Evolutionary conservation across 1,140 invertebrate genomes (phyloP), one percentile per base, ranked within the genome.

Genomic region (Steinernema khuongi): DNA sequence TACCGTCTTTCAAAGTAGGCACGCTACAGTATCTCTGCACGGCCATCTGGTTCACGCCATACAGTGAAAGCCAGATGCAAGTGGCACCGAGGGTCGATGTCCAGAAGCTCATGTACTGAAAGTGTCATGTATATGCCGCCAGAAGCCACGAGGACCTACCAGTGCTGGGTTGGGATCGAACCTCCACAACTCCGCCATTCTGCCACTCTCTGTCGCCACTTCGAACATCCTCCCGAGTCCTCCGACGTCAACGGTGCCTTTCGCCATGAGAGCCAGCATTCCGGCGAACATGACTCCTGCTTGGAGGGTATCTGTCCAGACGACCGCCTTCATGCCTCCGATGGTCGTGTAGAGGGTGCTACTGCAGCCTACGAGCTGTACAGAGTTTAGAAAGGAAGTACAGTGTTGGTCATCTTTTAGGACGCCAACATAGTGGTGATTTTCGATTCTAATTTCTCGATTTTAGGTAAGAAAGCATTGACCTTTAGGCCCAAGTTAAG

Each of bases 1-100:
- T 1, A 1, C 36, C 26, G 22, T 33, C 28, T 36, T n/a, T 19
- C 0, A 26, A n/a, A 1, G 68, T 32, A 32, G 17, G 26, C 66
- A 50, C 32, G 31, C 28, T 71, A 41, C 31, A 31, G 28, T 32
- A 74, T 18, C 70, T 70, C 73, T 83, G 81, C 26, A 81, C 32
- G 29, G 81, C 73, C 81, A 83, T 79, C 70, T 81, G 80, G 71
- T 83, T 83, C 19, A 83, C 72, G 4, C 80, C 80, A 50, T 73
- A 81, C 28, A 83, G 76, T 33, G 80, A 80, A 29, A 81, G 74
- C 67, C 71, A 72, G 1, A 76, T 77, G 14, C 80, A 30, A 17
- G 77, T 72, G 2, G 81, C 80, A 18, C 80, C 79, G 36, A 82
- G n/a, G n/a, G 44, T 41, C 22, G 71, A 41, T 14, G 81, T 60